Base-by-base conservation (phyloP, 2,113 vertebrate species). In the Cyanoramphus novaezelandiae region DNA sequence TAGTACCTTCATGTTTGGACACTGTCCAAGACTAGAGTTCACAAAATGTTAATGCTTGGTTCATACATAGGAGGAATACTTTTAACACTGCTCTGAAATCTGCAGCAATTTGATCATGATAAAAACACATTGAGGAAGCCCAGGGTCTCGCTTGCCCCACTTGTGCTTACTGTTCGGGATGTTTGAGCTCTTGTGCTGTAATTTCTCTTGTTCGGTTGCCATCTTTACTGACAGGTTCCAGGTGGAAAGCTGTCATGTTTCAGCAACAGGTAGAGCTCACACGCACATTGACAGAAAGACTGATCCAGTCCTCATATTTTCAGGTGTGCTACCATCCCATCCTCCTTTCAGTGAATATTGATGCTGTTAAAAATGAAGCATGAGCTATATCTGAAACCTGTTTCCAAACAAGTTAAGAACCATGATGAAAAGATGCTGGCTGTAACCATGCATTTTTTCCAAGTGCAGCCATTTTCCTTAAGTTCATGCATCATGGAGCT, bases 1-100 rank as follows among this genome's bases (percentile, higher is more conserved):
- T 70, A 60, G 92, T 69, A 65, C 79, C 86, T 97, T 93, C 79
- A 55, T 95, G 68, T 96, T 82, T 95, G 92, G 76, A 96, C 89
- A 93, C 55, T 33, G 13, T 87, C 91, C 49, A 93, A 92, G 92
- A 62, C 82, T 67, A 62, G 80, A 96, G 88, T 76, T 71, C 9
- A 8, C 69, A 86, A 91, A 88, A 90, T 49, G 17, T 91, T 90
- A 91, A 80, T 63, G 52, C 89, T 79, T 92, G 19, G 10, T 74
- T 91, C 80, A 52, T 35, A 64, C 5, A 11, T 5, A 76, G 31
- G 31, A 83, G 24, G 90, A 94, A 74, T 37, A 64, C 17, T 29
- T 92, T 70, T 49, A 94, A 96, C 39, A 57, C 9, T 23, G 21
- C 59, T 69, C 16, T 88, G 74, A 88, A 94, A 86, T 82, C 14